Conservation (phyloP, 2,888 invertebrate species). For the Herminia tarsipennalis region DNA sequence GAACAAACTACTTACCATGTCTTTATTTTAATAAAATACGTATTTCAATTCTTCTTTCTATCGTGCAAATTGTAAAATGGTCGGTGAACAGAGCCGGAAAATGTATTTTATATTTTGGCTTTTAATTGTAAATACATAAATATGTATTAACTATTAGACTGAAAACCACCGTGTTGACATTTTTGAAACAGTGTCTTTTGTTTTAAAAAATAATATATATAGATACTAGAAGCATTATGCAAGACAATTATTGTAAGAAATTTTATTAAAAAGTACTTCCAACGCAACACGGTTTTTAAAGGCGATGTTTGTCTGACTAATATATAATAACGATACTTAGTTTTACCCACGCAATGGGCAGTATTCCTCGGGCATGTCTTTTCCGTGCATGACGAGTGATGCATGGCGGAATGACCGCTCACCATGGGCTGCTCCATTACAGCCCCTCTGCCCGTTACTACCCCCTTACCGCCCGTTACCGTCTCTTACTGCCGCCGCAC, state of each 20-base stretch:
- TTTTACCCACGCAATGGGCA: conserved; percentile 16
- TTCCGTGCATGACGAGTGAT: conserved; percentile 32
- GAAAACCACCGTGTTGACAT: no score
- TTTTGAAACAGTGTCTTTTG: no score
- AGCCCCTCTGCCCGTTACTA: conserved; percentile 8
- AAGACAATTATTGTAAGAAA: no score
- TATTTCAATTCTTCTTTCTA: background rate
- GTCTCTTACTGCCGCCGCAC: conserved; percentile 27
- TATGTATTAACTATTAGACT: no score
- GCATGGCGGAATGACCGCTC: conserved; percentile 19
- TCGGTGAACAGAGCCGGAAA: no score
- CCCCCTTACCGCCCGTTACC: conserved; percentile 7
- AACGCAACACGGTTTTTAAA: no score
- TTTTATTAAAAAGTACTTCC: no score
- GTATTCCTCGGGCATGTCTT: conserved; percentile 20
- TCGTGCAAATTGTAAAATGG: background rate
- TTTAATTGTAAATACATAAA: no score
- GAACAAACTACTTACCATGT: conserved; percentile 1
- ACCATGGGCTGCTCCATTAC: conserved; percentile 9
- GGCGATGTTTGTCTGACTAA: background rate
- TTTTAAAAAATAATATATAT: no score
- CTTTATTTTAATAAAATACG: background rate
- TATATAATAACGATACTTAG: conserved; percentile 1
- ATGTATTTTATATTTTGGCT: no score
- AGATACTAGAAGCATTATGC: no score